phyloP scores from a whole-genome alignment of 2,888 invertebrate genomes.

The Cerastis leucographa region DNA sequence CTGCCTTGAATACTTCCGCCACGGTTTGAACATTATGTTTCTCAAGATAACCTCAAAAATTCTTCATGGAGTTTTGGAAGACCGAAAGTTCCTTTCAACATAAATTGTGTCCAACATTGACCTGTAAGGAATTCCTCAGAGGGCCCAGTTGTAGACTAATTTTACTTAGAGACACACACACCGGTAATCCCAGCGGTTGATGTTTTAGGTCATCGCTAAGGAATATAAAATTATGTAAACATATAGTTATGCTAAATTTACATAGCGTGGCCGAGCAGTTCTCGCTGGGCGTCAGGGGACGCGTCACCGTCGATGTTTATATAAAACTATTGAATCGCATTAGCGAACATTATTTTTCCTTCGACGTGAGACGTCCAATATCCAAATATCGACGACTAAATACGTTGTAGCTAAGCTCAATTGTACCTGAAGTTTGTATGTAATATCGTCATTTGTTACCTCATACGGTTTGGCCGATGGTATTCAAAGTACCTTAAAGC shows the following conservation, averaged over 20 bases:
- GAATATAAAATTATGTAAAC: slow-evolving; percentile 55
- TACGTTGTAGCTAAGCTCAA: slow-evolving; percentile 22
- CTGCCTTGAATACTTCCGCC: slow-evolving; percentile 23
- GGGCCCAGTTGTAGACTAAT: slow-evolving; percentile 41
- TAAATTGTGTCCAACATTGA: slow-evolving; percentile 28
- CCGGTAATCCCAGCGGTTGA: slow-evolving; percentile 37
- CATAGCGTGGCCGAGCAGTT: slow-evolving; percentile 41
- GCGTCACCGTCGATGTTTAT: slow-evolving; percentile 50
- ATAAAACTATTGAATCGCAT: slow-evolving; percentile 53
- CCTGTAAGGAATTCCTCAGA: slow-evolving; percentile 37
- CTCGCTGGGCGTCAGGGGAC: slow-evolving; percentile 46
- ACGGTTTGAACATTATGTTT: slow-evolving; percentile 28
- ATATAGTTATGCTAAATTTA: slow-evolving; percentile 53
- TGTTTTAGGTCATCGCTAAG: slow-evolving; percentile 50
- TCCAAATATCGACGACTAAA: slow-evolving; percentile 16
- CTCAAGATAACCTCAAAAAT: slow-evolving; percentile 16
- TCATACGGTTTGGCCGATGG: slow-evolving; percentile 1
- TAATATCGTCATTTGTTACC: slow-evolving; percentile 25
- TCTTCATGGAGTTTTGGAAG: slow-evolving; percentile 9
- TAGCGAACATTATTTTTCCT: slow-evolving; percentile 45
- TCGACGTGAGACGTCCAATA: slow-evolving; percentile 11
- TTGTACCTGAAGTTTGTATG: slow-evolving; percentile 19
- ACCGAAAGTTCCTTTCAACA: slow-evolving; percentile 8
- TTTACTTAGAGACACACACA: slow-evolving; percentile 46
- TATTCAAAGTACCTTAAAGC: slow-evolving; percentile 26